A percentile compares a stretch with the other conserved stretches of the same genome.
These are phyloP conservation scores for Glareola pratincola DNA, from an alignment of 2,113 vertebrate species.

Conservation along the genomic window DNA sequence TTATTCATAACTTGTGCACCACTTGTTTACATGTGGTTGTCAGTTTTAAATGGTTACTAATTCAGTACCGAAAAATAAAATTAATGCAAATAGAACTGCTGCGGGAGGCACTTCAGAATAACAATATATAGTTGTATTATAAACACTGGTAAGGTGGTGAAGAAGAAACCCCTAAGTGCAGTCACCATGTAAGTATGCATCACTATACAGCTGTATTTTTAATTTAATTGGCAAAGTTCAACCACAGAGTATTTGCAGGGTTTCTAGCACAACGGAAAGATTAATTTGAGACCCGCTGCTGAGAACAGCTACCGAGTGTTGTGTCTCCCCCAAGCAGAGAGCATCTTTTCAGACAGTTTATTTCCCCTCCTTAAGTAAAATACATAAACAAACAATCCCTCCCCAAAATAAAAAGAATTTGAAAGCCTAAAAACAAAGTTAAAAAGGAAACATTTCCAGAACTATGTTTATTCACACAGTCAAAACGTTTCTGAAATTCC, in stretches of 20 bases:
- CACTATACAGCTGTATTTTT: neutral
- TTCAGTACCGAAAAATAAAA: conserved; percentile 39
- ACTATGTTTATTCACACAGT: neutral
- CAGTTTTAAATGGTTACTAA: conserved; percentile 45
- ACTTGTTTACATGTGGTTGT: conserved; percentile 34
- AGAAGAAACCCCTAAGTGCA: neutral
- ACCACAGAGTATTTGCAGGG: neutral
- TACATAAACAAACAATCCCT: neutral
- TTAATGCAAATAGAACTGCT: conserved; percentile 27
- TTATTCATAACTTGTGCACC: neutral
- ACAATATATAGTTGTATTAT: neutral
- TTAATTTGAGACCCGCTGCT: neutral
- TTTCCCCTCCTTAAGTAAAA: neutral
- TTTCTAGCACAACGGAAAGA: neutral
- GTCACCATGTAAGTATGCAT: neutral
- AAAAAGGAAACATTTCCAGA: neutral
- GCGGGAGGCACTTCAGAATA: neutral
- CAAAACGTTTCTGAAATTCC: neutral
- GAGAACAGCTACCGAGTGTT: neutral
- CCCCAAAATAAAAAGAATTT: neutral
- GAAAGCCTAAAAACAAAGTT: neutral
- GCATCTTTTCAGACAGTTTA: neutral
- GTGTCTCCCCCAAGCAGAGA: neutral
- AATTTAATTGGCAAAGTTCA: neutral
- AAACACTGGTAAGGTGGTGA: neutral